Percentiles rank a stretch among this genome's conserved stretches.
Conservation (phyloP, 2,888 invertebrate species). For the Oxyteleia sp. region DNA sequence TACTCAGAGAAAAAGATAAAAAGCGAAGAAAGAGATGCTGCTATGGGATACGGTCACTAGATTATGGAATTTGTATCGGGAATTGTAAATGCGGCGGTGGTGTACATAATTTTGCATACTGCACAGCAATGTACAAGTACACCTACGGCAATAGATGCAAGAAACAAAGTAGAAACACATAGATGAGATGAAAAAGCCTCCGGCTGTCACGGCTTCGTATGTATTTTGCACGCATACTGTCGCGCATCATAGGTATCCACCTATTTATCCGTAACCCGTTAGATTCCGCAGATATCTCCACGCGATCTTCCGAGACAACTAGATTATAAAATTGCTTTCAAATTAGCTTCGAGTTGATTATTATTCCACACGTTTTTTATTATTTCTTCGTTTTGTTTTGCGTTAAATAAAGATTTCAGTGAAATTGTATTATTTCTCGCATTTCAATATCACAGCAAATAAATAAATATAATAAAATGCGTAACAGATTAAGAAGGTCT, state of each 20-base stretch:
- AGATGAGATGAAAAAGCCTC: slow-evolving; percentile 80
- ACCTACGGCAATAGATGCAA: slow-evolving; percentile 69
- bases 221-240: slow-evolving; percentile 77
- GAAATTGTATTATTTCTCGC: no score
- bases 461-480: no score
- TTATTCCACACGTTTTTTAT: slow-evolving; percentile 1
- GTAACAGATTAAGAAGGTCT: no score
- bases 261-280: slow-evolving; percentile 82
- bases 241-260: slow-evolving; percentile 75
- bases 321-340: slow-evolving; percentile 47
- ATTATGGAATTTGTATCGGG: no score
- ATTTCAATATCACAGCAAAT: no score
- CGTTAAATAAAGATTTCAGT: no score
- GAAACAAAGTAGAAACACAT: slow-evolving; percentile 71
- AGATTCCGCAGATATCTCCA: slow-evolving; percentile 81
- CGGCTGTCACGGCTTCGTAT: slow-evolving; percentile 75
- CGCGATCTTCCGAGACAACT: slow-evolving; percentile 56
- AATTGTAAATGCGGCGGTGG: slow-evolving; percentile 80
- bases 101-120: slow-evolving; percentile 77
- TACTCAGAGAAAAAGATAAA: slow-evolving; percentile 69
- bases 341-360: slow-evolving; percentile 17
- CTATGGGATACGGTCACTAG: no score
- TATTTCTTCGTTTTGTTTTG: no score
- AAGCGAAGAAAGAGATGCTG: slow-evolving; percentile 73
- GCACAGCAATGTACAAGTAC: slow-evolving; percentile 54